Evolutionary conservation across 2,797 vertebrate genomes (phyloP), one percentile per base, ranked within the genome.

Genomic region (Melanotaenia maccullochi): DNA sequence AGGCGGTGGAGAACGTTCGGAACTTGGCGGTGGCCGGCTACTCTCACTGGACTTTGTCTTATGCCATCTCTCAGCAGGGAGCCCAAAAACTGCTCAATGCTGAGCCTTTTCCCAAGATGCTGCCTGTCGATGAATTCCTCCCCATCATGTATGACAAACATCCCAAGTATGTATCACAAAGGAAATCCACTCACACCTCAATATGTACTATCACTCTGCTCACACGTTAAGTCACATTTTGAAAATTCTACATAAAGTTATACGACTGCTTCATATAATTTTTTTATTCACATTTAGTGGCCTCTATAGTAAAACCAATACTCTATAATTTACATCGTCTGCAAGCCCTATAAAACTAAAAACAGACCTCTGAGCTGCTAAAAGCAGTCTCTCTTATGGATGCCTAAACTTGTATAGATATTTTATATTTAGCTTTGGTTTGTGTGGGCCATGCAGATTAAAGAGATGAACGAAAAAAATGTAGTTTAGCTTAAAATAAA

Each of bases 61-160:
- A 99, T 0, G 88, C 89, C 88, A 94, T 99, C 90, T 98, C 97
- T 16, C 92, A 78, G 66, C 94, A 93, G 0, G 98, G 98, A 0
- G 98, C 98, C 0, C 96, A 91, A 59, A 99, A 99, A 75, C 94
- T 99, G 70, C 85, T 99, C 61, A 96, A 96, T 0, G 95, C 96
- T 0, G 89, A 96, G 81, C 98, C 98, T 0, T 92, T 99, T 40
- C 94, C 90, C 79, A 97, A 97, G 85, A 99, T 99, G 96, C 93
- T 99, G 66, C 98, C 98, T 0, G 96, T 99, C 6, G 98, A 99
- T 0, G 98, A 99, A 83, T 99, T 98, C 89, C 92, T 99, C 71
- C 98, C 98, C 89, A 96, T 99, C 91, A 99, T 99, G 98, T 99
- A 97, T 0, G 95, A 99, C 94, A 97, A 94, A 71, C 98, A 99